Conservation (phyloP, 1,140 invertebrate genomes). For the Drosophila insularis region DNA sequence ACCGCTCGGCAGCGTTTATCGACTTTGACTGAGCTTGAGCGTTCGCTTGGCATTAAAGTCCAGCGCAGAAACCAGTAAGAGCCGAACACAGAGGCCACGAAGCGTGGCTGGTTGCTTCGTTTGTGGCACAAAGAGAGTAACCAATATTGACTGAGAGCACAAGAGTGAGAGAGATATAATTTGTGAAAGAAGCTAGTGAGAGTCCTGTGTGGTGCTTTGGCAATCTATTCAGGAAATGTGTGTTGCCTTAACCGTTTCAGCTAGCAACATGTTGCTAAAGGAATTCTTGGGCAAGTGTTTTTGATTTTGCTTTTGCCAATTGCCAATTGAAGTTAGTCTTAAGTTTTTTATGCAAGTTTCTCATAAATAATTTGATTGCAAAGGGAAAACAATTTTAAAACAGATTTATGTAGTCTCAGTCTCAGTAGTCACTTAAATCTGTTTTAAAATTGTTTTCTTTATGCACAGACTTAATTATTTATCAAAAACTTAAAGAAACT, state of each 20-base stretch:
- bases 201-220: conserved; percentile 4
- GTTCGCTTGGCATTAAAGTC: conserved; percentile 21
- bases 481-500: too few species aligned
- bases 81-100: conserved; percentile 7
- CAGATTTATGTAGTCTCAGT: too few species aligned
- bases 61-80: neutral
- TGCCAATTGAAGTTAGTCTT: too few species aligned
- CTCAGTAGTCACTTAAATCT: too few species aligned
- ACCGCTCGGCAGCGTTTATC: conserved; percentile 74
- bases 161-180: too few species aligned
- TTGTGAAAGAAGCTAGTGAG: neutral
- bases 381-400: too few species aligned
- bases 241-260: conserved; percentile 52
- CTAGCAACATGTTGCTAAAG: conserved; percentile 44
- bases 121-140: neutral
- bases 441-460: too few species aligned
- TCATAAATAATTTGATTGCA: too few species aligned
- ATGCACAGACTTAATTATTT: too few species aligned
- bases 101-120: neutral
- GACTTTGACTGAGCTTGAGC: conserved; percentile 62
- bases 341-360: too few species aligned
- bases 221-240: conserved; percentile 1
- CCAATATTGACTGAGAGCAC: neutral
- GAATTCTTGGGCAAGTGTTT: too few species aligned
- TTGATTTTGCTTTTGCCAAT: too few species aligned